Evolutionary conservation across 1,140 invertebrate genomes (phyloP), one percentile per base, ranked within the genome.

Genomic region (Microplitis demolitor): DNA sequence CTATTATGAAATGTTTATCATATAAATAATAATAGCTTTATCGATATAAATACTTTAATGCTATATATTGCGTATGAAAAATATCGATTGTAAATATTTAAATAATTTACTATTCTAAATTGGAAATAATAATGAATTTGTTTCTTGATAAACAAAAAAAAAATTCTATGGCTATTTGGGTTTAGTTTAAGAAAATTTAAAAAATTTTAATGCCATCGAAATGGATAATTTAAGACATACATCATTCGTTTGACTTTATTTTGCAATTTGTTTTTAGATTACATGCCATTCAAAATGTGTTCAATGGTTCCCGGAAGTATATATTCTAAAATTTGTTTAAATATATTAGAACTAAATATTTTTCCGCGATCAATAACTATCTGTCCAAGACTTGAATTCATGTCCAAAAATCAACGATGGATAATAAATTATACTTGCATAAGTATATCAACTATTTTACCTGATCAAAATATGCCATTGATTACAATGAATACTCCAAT

Each of bases 301-400:
- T 35, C 73, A 0, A 4, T 70, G 2, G 71, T 85, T 66, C 84
- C 85, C 4, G 78, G 81, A n/a, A 78, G 82, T 34, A 24, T 82
- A 24, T 86, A 82, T 51, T 84, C 85, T 4, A 71, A 75, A 13
- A 79, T 78, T 3, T 86, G 84, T 35, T 53, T 78, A 4, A 79
- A 81, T 13, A 67, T 85, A n/a, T 66, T 82, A 33, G 77, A 80
- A 24, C 67, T 85, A 0, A 80, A 79, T 63, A 66, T 37, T 34
- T 80, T 80, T 74, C 16, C 78, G 61, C 77, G 82, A 39, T 83
- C 81, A 0, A 74, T 84, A 2, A 82, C 76, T 0, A 77, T 68
- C 33, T 84, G 82, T 5, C 76, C 78, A 4, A 76, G 78, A 14
- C 14, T 82, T 4, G 78, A 82, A 1, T 76, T 84, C 6, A 56